These are phyloP conservation scores for Drosophila littoralis DNA, from an alignment of 1,140 invertebrate species.

Conservation along the genomic window DNA sequence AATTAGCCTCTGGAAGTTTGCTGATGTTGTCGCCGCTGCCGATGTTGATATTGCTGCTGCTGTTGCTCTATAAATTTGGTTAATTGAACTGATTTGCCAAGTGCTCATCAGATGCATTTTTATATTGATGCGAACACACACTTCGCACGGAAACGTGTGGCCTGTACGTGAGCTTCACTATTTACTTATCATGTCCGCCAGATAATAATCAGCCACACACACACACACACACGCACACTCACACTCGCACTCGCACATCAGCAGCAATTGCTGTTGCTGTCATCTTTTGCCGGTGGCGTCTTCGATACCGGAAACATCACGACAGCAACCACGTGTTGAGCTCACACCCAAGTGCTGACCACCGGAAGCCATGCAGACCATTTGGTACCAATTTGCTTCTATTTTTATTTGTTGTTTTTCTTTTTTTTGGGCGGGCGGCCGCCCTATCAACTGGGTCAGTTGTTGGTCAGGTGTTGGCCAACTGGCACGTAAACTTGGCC, in stretches of 20 bases:
- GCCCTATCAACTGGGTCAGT: constrained; percentile 18
- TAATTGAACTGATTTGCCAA: constrained; percentile 78
- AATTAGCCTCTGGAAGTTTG: constrained; percentile 49
- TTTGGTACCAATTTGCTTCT: not conserved
- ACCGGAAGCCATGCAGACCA: constrained; percentile 27
- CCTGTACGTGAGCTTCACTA: constrained; percentile 63
- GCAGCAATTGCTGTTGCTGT: not conserved
- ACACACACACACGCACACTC: constrained; percentile 13
- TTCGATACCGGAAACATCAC: constrained; percentile 37
- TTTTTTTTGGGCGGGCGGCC: not conserved
- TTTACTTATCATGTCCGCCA: constrained; percentile 55
- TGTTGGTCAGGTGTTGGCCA: constrained; percentile 17
- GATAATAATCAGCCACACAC: constrained; percentile 45
- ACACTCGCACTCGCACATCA: not conserved
- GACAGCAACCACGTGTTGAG: constrained; percentile 41
- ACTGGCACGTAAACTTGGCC: constrained; percentile 57
- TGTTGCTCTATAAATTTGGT: constrained; percentile 64
- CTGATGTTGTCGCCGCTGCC: constrained; percentile 26
- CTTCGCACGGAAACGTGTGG: constrained; percentile 70
- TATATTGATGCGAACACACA: constrained; percentile 59
- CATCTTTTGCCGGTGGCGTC: constrained; percentile 29
- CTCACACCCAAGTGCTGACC: constrained; percentile 8
- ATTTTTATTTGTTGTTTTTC: no score
- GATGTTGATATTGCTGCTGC: not conserved
- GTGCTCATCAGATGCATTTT: constrained; percentile 67